Evolutionary conservation across 2,888 invertebrate genomes (phyloP).

Genomic region (Heliconius sara): DNA sequence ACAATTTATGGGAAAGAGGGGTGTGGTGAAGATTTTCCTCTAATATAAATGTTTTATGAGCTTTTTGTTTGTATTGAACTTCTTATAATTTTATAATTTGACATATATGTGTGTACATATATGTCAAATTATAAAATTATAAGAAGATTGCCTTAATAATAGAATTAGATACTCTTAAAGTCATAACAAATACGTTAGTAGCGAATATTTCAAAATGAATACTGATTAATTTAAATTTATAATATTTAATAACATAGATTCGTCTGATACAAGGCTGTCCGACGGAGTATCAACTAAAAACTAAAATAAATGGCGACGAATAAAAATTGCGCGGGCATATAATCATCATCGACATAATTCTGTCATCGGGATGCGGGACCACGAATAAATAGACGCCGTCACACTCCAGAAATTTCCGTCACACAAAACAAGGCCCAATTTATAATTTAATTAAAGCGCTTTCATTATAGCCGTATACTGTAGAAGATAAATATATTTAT

Average conservation of each 20-base stretch:
- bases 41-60: conserved; percentile 39
- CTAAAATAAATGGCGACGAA: conserved; percentile 53
- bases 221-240: neutral
- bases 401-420: conserved; percentile 47
- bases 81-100: too few species aligned
- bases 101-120: conserved; percentile 20
- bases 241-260: conserved; percentile 10
- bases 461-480: neutral
- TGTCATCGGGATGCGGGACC: conserved; percentile 65
- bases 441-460: conserved; percentile 24
- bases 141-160: neutral
- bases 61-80: conserved; percentile 9
- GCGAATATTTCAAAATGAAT: too few species aligned
- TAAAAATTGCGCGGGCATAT: conserved; percentile 58
- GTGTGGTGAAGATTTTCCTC: conserved; percentile 48
- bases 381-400: conserved; percentile 58
- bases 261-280: conserved; percentile 36
- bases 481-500: neutral
- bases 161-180: too few species aligned
- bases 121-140: neutral
- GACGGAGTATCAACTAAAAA: conserved; percentile 53
- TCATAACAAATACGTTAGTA: neutral
- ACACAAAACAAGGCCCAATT: conserved; percentile 33
- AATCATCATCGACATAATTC: conserved; percentile 67
- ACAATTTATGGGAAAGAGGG: conserved; percentile 49